Percentiles rank a stretch among this genome's conserved stretches.
phyloP scores from a whole-genome alignment of 1,140 invertebrate species.

The Contarinia nasturtii region DNA sequence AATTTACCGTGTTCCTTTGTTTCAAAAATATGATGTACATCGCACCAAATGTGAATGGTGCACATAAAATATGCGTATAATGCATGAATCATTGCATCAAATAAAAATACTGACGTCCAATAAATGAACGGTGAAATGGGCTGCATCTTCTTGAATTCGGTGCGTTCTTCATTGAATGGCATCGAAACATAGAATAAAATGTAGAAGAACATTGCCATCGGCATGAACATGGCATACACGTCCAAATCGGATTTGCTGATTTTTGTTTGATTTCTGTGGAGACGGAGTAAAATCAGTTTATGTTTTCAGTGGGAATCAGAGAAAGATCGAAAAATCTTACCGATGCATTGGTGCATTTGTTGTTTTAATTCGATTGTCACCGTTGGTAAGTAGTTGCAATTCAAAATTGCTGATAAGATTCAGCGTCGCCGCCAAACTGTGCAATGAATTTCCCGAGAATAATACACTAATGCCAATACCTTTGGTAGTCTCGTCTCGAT shows the following conservation, averaged over 20 bases:
- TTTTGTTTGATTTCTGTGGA: neutral
- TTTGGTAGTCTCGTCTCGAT: neutral
- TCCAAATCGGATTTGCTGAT: neutral
- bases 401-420: constrained; percentile 19
- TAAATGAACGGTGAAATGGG: constrained; percentile 13
- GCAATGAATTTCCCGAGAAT: constrained; percentile 17
- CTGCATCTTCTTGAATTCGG: constrained; percentile 18
- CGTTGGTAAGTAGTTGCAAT: constrained; percentile 8
- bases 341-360: neutral
- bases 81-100: constrained; percentile 12
- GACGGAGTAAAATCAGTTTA: neutral
- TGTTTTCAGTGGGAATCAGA: too few relatives aligned
- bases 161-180: constrained; percentile 16
- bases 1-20: neutral
- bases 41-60: neutral
- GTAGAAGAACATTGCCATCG: constrained; percentile 8
- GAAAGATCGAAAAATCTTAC: too few relatives aligned
- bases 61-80: constrained; percentile 5
- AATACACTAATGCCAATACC: constrained; percentile 7
- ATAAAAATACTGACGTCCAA: constrained; percentile 14
- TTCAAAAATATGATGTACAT: neutral
- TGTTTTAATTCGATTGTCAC: neutral
- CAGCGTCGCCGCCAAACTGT: constrained; percentile 16
- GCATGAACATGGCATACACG: neutral
- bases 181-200: constrained; percentile 19